Conservation (phyloP, 1,140 invertebrate genomes). For the Ceratina australensis region DNA sequence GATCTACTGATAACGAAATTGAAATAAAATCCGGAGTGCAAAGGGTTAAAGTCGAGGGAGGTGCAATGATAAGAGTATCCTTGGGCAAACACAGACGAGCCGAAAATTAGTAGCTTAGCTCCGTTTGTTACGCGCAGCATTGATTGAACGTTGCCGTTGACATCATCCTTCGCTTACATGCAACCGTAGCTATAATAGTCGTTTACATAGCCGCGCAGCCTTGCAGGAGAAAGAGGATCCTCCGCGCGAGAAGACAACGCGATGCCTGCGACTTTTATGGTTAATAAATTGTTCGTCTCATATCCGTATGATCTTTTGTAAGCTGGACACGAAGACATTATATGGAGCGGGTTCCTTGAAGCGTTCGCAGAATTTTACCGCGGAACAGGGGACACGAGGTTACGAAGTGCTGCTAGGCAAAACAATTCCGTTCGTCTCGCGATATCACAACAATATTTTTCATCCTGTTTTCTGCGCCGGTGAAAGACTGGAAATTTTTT, state of each 20-base stretch:
- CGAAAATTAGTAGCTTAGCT: conserved; percentile 31
- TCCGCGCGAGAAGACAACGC: conserved; percentile 22
- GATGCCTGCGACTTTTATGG: conserved; percentile 24
- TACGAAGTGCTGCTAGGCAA: too few relatives aligned
- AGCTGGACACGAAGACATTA: too few relatives aligned
- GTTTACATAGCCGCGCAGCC: conserved; percentile 62
- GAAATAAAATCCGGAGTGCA: too few relatives aligned
- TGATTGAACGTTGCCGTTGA: conserved; percentile 51
- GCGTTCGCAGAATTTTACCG: too few relatives aligned
- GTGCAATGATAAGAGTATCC: background rate
- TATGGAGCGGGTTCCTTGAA: too few relatives aligned
- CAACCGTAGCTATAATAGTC: conserved; percentile 59
- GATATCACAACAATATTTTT: too few relatives aligned
- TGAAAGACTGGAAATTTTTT: too few relatives aligned
- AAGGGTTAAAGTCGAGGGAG: background rate
- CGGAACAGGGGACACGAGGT: too few relatives aligned
- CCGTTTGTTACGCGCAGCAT: conserved; percentile 29
- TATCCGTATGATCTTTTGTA: background rate
- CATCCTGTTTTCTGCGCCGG: too few relatives aligned
- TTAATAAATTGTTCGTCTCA: conserved; percentile 22
- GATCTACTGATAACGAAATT: too few relatives aligned
- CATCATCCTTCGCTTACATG: conserved; percentile 58
- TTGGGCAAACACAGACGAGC: background rate
- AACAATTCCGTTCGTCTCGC: too few relatives aligned
- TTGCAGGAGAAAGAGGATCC: conserved; percentile 36